phyloP scores from a whole-genome alignment of 2,113 vertebrate species.

The Pangasianodon gigas region DNA sequence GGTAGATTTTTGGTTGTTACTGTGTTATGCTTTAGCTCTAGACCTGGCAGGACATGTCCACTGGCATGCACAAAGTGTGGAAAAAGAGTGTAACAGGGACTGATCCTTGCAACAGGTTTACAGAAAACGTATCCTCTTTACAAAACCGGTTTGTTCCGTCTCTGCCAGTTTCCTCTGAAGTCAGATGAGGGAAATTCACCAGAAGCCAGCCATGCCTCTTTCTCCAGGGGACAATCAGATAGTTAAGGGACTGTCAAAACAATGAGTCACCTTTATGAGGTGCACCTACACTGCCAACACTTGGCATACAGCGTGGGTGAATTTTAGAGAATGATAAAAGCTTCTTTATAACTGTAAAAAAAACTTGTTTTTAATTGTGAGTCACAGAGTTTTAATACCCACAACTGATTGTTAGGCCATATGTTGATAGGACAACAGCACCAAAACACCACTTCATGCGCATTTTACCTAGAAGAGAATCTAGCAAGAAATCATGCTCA shows the following conservation, averaged over 20 bases:
- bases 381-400: no score
- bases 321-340: neutral
- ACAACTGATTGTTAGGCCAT: no score
- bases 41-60: neutral
- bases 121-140: neutral
- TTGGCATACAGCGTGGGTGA: rapidly evolving
- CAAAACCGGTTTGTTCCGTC: neutral
- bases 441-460: no score
- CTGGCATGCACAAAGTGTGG: neutral
- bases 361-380: neutral
- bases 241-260: neutral
- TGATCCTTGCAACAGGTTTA: neutral
- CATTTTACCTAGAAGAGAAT: neutral
- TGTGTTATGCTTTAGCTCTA: no score
- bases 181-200: neutral
- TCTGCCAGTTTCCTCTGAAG: neutral
- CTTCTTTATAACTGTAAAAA: neutral
- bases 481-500: neutral
- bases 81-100: neutral
- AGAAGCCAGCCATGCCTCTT: neutral
- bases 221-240: no score
- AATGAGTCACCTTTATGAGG: neutral
- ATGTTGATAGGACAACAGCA: no score
- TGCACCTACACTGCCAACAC: neutral
- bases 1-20: no score